Base-by-base conservation (phyloP, 2,797 vertebrate genomes). In the Sarcoramphus papa region DNA sequence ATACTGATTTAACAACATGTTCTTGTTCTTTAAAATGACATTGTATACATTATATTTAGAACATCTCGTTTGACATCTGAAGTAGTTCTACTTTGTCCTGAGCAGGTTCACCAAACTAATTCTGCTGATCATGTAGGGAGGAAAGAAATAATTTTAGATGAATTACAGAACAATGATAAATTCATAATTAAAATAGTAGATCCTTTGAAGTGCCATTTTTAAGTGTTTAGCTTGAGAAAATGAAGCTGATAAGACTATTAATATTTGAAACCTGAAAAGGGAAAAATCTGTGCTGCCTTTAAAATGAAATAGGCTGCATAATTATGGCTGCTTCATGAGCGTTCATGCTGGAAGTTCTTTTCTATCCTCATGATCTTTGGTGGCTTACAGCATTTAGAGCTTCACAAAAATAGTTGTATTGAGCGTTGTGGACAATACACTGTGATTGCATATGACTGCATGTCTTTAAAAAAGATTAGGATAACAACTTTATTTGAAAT, bases 371-470 rank as follows among this genome's bases (percentile, higher is more conserved):
- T 83, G 79, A 56, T 90, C 51, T 88, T 81, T 60, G 54, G 62
- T 92, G 79, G 62, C 86, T 86, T 90, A 69, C 37, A 54, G 70
- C 88, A 76, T 96, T 93, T 95, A 95, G 67, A 92, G 73, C 90
- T 96, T 96, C 87, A 82, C 54, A 89, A 62, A 88, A 85, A 57
- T 91, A 95, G 73, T 83, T 93, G 68, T 92, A 78, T 79, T 89
- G 93, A 94, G 87, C 33, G 2, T 95, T 94, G 90, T 89, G 94
- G 90, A 95, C 93, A 94, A 91, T 93, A 95, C 86, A 95, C 93
- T 97, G 96, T 96, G 96, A 96, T 94, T 96, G 87, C 90, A 92
- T 93, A 72, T 95, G 89, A 93, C 84, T 97, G 83, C 93, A 92
- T 97, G 93, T 96, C 85, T 96, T 96, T 28, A 70, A 76, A 79